Evolutionary conservation across 2,888 invertebrate genomes (phyloP).

Genomic region (Drepana falcataria): DNA sequence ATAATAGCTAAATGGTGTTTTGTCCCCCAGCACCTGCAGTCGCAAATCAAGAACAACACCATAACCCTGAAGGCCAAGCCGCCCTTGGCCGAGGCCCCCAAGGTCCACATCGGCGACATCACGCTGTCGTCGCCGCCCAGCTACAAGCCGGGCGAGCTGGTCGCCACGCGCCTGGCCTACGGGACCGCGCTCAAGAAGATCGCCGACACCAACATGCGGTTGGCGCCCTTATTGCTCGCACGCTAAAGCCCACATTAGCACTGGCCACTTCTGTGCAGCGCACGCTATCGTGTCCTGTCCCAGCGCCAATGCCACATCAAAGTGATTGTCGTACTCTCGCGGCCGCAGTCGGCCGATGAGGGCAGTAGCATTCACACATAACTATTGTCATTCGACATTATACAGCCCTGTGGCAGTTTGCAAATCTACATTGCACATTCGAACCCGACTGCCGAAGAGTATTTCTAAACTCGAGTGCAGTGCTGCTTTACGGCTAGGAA

Average conservation of each 20-base stretch:
- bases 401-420: too few species aligned
- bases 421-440: too few species aligned
- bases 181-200: slow-evolving; percentile 96
- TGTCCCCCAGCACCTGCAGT: slow-evolving; percentile 17
- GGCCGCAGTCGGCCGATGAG: slow-evolving; percentile 33
- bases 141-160: slow-evolving; percentile 86
- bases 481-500: too few species aligned
- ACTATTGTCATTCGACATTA: not conserved
- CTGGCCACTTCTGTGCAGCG: not conserved
- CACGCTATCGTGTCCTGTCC: slow-evolving; percentile 3
- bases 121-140: slow-evolving; percentile 87
- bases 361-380: slow-evolving; percentile 38
- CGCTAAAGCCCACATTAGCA: too few species aligned
- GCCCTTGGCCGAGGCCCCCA: slow-evolving; percentile 84
- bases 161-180: slow-evolving; percentile 96
- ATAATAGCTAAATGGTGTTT: too few species aligned
- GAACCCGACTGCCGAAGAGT: too few species aligned
- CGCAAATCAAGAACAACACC: slow-evolving; percentile 80
- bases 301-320: slow-evolving; percentile 21
- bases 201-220: slow-evolving; percentile 43
- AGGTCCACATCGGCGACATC: slow-evolving; percentile 81
- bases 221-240: not conserved
- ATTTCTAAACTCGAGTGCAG: too few species aligned
- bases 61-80: slow-evolving; percentile 80
- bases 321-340: slow-evolving; percentile 38